Base-by-base conservation (phyloP, 2,888 invertebrate species). In the Hydropsyche betteni region DNA sequence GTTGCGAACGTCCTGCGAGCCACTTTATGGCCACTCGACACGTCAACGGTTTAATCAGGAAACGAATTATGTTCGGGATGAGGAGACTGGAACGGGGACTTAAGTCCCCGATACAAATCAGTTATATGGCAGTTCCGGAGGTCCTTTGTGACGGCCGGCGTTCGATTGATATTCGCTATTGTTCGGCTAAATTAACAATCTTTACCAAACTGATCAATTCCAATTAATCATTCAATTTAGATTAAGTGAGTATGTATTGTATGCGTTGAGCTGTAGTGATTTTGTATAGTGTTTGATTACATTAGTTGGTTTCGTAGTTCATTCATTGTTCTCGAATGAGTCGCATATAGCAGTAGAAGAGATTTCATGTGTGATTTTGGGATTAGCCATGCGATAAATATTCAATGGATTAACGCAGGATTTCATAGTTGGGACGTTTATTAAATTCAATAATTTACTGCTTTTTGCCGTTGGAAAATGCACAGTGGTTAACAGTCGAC, bases 11-110 rank as follows among this genome's bases (percentile, higher is more conserved):
- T 72, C 61, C 69, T 69, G 33, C 14, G 68, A 12, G 50, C 5
- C 55, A 50, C 72, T 77, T 77, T 77, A 77, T 71, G 72, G 72
- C 50, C 72, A 58, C 77, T 77, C 52, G 38, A 68, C 77, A 75
- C 77, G 77, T 77, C 72, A 71, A 33, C 51, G 74, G 71, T 75
- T 64, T 77, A 77, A 77, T 77, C 74, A 77, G 75, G 69, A 52
- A 75, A 58, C 75, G 75, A 68, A 77, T 76, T 76, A 70, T 69
- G 51, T 58, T n/a, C 52, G 64, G 51, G 24, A 24, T 24, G 75
- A n/a, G 73, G 14, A 74, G 76, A 76, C 73, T 74, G 69, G 76
- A 74, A 68, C 34, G 61, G 64, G 36, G 36, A 44, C 44, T 44
- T 44, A 24, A 64, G 64, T 34, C 10, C 34, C 34, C 36, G 64